Conservation (phyloP, 2,797 vertebrate genomes). For the Sebastes flavidus region DNA sequence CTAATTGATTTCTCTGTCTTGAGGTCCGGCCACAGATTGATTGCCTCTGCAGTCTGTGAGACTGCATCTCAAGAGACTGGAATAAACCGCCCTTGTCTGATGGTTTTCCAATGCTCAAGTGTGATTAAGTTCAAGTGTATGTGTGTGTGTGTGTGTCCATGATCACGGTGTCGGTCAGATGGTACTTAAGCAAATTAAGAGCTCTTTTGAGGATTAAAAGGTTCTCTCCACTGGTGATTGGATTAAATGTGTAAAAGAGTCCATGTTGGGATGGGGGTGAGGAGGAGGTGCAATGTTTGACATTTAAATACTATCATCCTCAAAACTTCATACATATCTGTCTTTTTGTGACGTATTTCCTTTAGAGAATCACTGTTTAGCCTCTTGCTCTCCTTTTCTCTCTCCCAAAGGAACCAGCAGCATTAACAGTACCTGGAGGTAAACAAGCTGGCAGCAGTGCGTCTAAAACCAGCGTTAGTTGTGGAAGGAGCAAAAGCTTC, state of each 20-base stretch:
- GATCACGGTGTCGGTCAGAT: conserved; percentile 65
- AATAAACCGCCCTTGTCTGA: conserved; percentile 39
- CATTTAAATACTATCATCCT: not conserved
- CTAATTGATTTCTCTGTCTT: conserved; percentile 67
- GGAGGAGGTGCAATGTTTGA: conserved; percentile 27
- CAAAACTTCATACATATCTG: not conserved
- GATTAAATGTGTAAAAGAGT: conserved; percentile 59
- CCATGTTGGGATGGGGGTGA: conserved; percentile 9
- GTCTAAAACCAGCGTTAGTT: not conserved
- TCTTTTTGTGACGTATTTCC: not conserved
- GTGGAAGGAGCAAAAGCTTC: conserved; percentile 45
- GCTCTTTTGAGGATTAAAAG: conserved; percentile 76
- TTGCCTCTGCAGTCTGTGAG: conserved; percentile 60
- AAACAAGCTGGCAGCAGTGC: conserved; percentile 27
- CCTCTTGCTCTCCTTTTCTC: not conserved
- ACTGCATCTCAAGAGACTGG: conserved; percentile 52
- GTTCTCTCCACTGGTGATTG: conserved; percentile 44
- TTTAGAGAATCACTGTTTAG: not conserved
- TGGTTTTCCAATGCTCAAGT: conserved; percentile 49
- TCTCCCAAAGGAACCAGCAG: conserved; percentile 44
- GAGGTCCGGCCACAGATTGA: conserved; percentile 62
- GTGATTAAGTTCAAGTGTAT: conserved; percentile 65
- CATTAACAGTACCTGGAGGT: conserved; percentile 13
- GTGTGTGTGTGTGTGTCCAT: conserved; percentile 29
- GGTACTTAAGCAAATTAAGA: conserved; percentile 83